Base-by-base conservation (phyloP, 2,797 vertebrate genomes). In the Dallia pectoralis region DNA sequence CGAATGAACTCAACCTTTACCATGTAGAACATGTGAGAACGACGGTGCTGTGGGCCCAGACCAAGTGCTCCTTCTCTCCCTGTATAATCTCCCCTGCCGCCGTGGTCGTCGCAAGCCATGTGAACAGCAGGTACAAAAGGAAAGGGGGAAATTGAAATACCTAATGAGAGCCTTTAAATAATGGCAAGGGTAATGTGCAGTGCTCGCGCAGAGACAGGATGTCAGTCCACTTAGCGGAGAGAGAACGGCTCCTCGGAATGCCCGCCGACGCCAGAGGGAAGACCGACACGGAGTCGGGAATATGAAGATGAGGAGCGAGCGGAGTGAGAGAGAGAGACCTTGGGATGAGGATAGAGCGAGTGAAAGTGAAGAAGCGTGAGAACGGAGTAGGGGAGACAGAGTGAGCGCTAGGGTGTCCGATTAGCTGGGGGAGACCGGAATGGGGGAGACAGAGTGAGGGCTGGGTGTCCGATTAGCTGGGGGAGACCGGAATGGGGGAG, bases 331-430 rank as follows among this genome's bases (percentile, higher is more conserved):
- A 47, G 36, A 72, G 80, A 47, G 36, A 44, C 29, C 19, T 33
- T 5, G 0, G 82, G 66, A 25, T 80, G 74, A 56, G 63, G 77
- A 77, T 19, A 72, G 33, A 74, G 79, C 25, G 49, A 83, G 79
- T 72, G 73, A 75, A 70, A 30, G 3, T 18, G 71, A 64, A 32
- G 14, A 25, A 48, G 36, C 8, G 40, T 44, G 9, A 67, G 36
- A 16, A 48, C 22, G 14, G 25, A 22, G 19, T n/a, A n/a, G n/a
- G n/a, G n/a, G n/a, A n/a, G n/a, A n/a, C n/a, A n/a, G n/a, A n/a
- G n/a, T n/a, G n/a, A n/a, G n/a, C n/a, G n/a, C n/a, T n/a, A n/a
- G n/a, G n/a, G n/a, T n/a, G n/a, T n/a, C n/a, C n/a, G n/a, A n/a
- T n/a, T n/a, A n/a, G n/a, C n/a, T n/a, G n/a, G n/a, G n/a, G n/a